Conservation (phyloP, 2,888 invertebrate genomes). For the Euproctis similis region DNA sequence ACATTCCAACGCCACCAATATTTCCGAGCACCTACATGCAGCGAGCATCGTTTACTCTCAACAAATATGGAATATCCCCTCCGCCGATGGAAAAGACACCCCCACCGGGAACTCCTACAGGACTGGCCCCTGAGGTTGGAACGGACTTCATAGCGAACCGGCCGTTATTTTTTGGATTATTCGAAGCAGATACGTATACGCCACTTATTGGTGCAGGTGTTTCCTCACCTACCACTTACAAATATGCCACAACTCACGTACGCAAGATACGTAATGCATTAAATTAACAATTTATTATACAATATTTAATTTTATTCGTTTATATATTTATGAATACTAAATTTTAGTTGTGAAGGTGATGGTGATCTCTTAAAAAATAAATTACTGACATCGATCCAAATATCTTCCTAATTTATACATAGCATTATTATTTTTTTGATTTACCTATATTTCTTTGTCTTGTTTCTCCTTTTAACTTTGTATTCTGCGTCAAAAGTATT, state of each 20-base stretch:
- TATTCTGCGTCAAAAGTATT: too few species aligned
- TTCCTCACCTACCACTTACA: neutral
- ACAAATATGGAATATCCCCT: slow-evolving; percentile 10
- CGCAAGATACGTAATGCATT: neutral
- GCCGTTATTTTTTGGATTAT: slow-evolving; percentile 9
- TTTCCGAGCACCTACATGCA: slow-evolving; percentile 20
- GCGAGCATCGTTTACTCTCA: slow-evolving; percentile 13
- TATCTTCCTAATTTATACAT: too few species aligned
- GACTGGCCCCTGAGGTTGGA: slow-evolving; percentile 5
- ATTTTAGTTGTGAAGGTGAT: too few species aligned
- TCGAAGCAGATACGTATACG: slow-evolving; percentile 14
- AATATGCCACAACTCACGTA: neutral
- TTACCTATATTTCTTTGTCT: too few species aligned
- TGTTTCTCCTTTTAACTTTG: too few species aligned
- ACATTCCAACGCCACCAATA: slow-evolving; percentile 23
- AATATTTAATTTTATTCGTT: too few species aligned
- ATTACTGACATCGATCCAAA: too few species aligned
- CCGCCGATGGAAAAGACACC: slow-evolving; percentile 1
- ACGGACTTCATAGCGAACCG: slow-evolving; percentile 9
- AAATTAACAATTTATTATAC: too few species aligned
- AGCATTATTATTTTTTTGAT: too few species aligned
- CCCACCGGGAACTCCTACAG: neutral
- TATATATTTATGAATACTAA: too few species aligned
- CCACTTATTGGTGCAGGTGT: slow-evolving; percentile 1
- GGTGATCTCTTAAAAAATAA: too few species aligned